Percentiles rank a stretch among this genome's conserved stretches.
Conservation (phyloP, 2,888 invertebrate genomes). For the Cybosia mesomella region DNA sequence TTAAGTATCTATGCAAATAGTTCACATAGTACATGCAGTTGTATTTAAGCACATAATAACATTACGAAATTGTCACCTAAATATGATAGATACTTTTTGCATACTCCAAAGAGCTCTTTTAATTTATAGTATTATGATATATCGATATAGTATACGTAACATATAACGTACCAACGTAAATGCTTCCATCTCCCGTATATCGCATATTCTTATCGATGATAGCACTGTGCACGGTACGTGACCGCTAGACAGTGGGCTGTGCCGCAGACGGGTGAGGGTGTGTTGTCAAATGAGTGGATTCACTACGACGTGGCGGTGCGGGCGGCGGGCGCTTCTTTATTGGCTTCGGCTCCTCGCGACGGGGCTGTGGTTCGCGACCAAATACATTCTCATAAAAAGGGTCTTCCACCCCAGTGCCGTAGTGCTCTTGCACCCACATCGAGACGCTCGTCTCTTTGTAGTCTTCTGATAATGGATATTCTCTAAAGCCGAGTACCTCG, state of each 20-base stretch:
- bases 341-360: constrained; percentile 73
- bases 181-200: constrained; percentile 18
- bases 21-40: constrained; percentile 21
- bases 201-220: constrained; percentile 3
- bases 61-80: constrained; percentile 30
- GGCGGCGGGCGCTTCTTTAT: constrained; percentile 93
- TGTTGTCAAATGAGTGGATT: constrained; percentile 83
- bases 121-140: background rate
- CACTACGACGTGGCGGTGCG: constrained; percentile 95
- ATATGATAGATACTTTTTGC: constrained; percentile 28
- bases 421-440: constrained; percentile 96
- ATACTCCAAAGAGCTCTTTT: constrained; percentile 44
- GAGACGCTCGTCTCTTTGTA: constrained; percentile 94
- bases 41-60: constrained; percentile 20
- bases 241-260: constrained; percentile 66
- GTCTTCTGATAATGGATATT: constrained; percentile 91
- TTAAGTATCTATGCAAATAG: constrained; percentile 30
- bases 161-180: constrained; percentile 20
- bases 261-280: constrained; percentile 59
- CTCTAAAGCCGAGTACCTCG: constrained; percentile 96
- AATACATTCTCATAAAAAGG: constrained; percentile 93
- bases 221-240: constrained; percentile 18
- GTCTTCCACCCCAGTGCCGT: constrained; percentile 87
- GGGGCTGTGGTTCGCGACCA: constrained; percentile 62
- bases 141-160: background rate